A percentile compares a stretch with the other conserved stretches of the same genome.
phyloP scores from a whole-genome alignment of 1,140 invertebrate species.

The Calliopsis andreniformis region DNA sequence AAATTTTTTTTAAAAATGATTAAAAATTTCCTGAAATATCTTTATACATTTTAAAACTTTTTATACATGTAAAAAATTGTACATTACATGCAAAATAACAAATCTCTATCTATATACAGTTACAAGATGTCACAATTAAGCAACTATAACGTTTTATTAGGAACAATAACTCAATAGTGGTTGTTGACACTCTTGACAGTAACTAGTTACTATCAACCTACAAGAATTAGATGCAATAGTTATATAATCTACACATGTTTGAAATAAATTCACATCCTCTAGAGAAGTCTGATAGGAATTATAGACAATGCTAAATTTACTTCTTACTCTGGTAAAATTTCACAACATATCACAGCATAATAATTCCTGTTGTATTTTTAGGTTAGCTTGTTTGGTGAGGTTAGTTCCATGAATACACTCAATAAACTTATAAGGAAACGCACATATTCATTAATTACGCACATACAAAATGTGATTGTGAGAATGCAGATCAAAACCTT shows the following conservation, averaged over 20 bases:
- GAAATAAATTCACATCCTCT: slow-evolving; percentile 4
- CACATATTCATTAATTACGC: slow-evolving; percentile 25
- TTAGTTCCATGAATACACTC: slow-evolving; percentile 60
- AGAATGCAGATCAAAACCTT: slow-evolving; percentile 20
- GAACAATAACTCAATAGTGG: slow-evolving; percentile 19
- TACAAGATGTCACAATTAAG: background rate
- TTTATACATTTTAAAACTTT: background rate
- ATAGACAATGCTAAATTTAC: slow-evolving; percentile 4
- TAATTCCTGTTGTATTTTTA: slow-evolving; percentile 63
- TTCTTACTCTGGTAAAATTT: slow-evolving; percentile 43
- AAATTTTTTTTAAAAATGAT: background rate
- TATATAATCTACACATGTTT: slow-evolving; percentile 49
- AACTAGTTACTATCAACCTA: slow-evolving; percentile 32
- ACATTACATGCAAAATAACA: background rate
- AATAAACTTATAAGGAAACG: background rate
- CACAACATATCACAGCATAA: slow-evolving; percentile 64
- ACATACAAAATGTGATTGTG: slow-evolving; percentile 18
- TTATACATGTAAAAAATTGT: background rate
- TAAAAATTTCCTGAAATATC: background rate
- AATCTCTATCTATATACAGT: background rate
- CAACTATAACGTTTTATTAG: background rate
- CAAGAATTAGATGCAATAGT: slow-evolving; percentile 33
- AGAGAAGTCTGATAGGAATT: background rate
- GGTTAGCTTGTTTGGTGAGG: slow-evolving; percentile 77
- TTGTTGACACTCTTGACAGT: slow-evolving; percentile 62